Evolutionary conservation across 2,113 vertebrate genomes (phyloP), one percentile per base, ranked within the genome.

Genomic region (Gadus chalcogrammus): DNA sequence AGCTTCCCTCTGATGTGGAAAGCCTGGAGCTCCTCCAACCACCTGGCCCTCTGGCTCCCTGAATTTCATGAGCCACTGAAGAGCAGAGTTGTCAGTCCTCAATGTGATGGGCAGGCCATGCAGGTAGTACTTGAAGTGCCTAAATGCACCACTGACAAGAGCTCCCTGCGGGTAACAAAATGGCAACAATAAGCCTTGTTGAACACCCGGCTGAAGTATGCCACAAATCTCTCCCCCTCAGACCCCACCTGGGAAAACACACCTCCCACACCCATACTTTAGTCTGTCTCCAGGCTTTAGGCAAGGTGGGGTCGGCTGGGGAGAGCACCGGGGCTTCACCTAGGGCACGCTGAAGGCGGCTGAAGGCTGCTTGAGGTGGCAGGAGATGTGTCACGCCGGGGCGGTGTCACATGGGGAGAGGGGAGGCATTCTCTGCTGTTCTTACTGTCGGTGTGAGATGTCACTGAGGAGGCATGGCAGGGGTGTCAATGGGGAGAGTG

Each of bases 41-140:
- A 61, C 59, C 59, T 61, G 59, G 3, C 59, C 18, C 18, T 61
- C 59, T 18, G 15, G 65, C 56, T 73, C 64, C 17, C 55, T 35
- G n/a, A 78, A 74, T 9, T 20, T 68, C 61, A 69, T 69, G 5
- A 69, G 13, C 67, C 63, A 79, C 63, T 27, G 56, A n/a, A 64
- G 64, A 22, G 60, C 52, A 0, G 52, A 11, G 24, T 78, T 59
- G 12, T 74, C 68, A 16, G n/a, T n/a, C n/a, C n/a, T n/a, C n/a
- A n/a, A n/a, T n/a, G n/a, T n/a, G n/a, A n/a, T n/a, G n/a, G n/a
- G 71, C 68, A 48, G n/a, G 22, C 6, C 73, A 28, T 12, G 20
- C 69, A 64, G 22, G 64, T 70, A 76, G 9, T 60, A 65, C 35
- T 55, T 67, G 24, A 75, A 74, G 28, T 73, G 71, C 18, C 13